Evolutionary conservation across 2,888 invertebrate genomes (phyloP), one percentile per base, ranked within the genome.

Genomic region (Andrena dorsata): DNA sequence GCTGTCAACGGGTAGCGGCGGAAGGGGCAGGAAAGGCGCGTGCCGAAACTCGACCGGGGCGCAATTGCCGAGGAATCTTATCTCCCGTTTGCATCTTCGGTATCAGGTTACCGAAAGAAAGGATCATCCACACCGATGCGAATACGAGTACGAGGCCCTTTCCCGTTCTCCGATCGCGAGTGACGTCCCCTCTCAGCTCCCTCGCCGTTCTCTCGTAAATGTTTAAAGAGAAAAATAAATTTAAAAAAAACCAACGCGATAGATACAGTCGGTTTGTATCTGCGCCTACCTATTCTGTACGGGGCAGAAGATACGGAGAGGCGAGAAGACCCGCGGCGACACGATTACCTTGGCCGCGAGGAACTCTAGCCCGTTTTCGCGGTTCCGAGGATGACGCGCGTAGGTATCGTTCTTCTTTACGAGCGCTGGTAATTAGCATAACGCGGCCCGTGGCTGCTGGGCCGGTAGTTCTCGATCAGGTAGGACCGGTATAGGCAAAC

Each of bases 51-150:
- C 88, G 88, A 88, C 88, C 85, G 85, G 79, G 60, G 80, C 23
- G 76, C 83, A 84, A 86, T 83, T 87, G 82, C 76, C 83, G 81
- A 83, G 82, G 71, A 83, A 85, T 86, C 86, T 90, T 91, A 91
- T 91, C 91, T 91, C 82, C 69, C 87, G 91, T 91, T 91, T 90
- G 91, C 90, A 91, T 91, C 91, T 90, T 82, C 75, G 87, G 90
- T 90, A 87, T 91, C 91, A 85, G 87, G 88, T 91, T 91, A 91
- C 90, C 86, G 85, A 32, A 47, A 30, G 70, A 86, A 82, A 87
- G 88, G 80, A 74, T 70, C 82, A 83, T 90, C 85, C 88, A 83
- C 89, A 86, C 88, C 79, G 86, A 79, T 51, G 35, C 71, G 56
- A 58, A 74, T 73, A 63, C 58, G 32, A 30, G 20, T 20, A 49